Evolutionary conservation across 2,797 vertebrate species (phyloP), one percentile per base, ranked within the genome.

Genomic region (Sebastiscus albofasciatus): DNA sequence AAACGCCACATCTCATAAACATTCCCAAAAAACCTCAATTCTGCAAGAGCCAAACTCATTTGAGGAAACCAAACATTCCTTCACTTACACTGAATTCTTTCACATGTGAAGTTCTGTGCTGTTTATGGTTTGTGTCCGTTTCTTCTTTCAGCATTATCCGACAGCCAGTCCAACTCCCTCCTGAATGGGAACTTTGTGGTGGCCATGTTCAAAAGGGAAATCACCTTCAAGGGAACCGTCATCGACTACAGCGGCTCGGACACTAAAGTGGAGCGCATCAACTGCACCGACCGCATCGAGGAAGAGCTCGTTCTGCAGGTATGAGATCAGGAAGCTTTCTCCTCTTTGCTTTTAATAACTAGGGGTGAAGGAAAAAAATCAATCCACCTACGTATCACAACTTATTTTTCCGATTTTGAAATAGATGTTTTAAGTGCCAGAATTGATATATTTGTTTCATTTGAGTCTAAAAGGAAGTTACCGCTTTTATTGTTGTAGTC

Each of bases 111-210:
- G 31, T 26, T 80, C 3, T 60, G 31, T 20, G 12, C 59, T 56
- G 18, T 78, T 85, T 34, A 10, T 11, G 1, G 8, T 56, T 80
- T 22, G 24, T 67, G 34, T 64, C 27, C n/a, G 0, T 84, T 80
- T 89, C 18, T 74, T 55, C 56, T 58, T 85, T 16, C 90, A 99
- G 98, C 98, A 46, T 94, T 99, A 87, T 98, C 98, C 61, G 97
- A 99, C 83, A 90, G 93, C 87, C 96, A 96, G 34, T 98, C 97
- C 82, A 98, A 97, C 93, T 97, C 96, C 84, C 94, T 99, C 71
- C 95, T 99, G 84, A 99, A 99, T 84, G 98, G 98, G 81, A 98
- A 99, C 96, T 98, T 98, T 92, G 97, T 99, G 93, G 98, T 99
- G 89, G 97, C 97, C 94, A 98, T 98, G 97, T 98, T 98, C 91